phyloP scores from a whole-genome alignment of 2,113 vertebrate genomes.

The Propithecus coquereli region DNA sequence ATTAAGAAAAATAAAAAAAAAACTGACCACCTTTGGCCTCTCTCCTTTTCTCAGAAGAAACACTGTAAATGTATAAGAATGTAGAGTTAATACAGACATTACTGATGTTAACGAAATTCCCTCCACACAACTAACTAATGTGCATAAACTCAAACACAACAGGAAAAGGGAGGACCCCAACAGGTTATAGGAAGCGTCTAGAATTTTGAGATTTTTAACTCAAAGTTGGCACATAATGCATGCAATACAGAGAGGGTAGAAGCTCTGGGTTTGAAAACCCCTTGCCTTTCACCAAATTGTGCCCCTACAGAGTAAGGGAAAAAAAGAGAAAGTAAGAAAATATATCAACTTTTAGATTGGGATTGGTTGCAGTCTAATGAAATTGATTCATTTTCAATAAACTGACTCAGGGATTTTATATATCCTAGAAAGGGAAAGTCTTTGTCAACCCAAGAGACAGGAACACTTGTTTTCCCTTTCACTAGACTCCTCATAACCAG shows the following conservation, averaged over 20 bases:
- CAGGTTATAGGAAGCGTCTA: neutral
- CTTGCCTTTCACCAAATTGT: slow-evolving; percentile 1
- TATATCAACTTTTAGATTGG: neutral
- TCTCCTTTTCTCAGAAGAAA: neutral
- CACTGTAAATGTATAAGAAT: neutral
- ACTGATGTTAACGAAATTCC: neutral
- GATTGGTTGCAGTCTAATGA: neutral
- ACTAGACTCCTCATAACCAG: neutral
- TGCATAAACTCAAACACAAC: neutral
- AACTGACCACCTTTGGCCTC: neutral
- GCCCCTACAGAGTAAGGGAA: neutral
- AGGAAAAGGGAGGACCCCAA: neutral
- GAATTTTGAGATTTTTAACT: slow-evolving; percentile 42
- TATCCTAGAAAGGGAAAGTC: slow-evolving; percentile 34
- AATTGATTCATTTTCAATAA: slow-evolving; percentile 40
- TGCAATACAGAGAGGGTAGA: neutral
- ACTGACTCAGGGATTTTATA: slow-evolving; percentile 16
- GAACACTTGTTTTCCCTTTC: neutral
- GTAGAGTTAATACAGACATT: slow-evolving; percentile 7
- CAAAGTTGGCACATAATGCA: neutral
- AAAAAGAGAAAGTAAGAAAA: slow-evolving; percentile 45
- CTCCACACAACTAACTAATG: neutral
- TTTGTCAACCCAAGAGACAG: neutral
- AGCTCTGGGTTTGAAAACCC: neutral
- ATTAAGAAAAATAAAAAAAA: neutral